Conservation (phyloP, 2,888 invertebrate genomes). For the Crocallis elinguaria region DNA sequence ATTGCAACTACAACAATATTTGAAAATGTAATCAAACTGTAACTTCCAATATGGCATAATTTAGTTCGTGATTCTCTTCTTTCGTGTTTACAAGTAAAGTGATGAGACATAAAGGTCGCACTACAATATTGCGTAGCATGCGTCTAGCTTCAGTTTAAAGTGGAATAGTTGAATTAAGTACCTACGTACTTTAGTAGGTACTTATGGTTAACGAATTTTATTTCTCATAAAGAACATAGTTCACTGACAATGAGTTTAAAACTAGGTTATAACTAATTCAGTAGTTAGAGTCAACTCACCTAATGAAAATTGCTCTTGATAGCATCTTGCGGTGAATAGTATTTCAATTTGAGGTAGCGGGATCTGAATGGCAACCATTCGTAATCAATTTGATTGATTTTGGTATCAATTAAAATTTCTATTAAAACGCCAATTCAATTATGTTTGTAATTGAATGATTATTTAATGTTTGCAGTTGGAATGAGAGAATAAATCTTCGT, state of each 20-base stretch:
- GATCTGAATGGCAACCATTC: constrained; percentile 35
- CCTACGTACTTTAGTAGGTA: constrained; percentile 53
- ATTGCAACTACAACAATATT: too few species aligned
- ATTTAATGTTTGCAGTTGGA: background rate
- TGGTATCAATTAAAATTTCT: background rate
- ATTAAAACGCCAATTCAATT: background rate
- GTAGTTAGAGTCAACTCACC: too few species aligned
- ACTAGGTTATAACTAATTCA: too few species aligned
- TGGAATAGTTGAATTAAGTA: constrained; percentile 60
- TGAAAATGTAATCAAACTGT: too few species aligned
- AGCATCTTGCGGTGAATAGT: constrained; percentile 48
- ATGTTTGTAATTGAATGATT: background rate
- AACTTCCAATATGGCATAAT: too few species aligned
- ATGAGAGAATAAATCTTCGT: background rate
- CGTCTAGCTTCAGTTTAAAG: constrained; percentile 45
- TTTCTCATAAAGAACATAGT: too few species aligned
- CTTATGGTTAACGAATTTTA: constrained; percentile 48
- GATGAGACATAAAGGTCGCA: background rate
- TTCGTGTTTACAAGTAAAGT: too few species aligned
- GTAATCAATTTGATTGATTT: constrained; percentile 33
- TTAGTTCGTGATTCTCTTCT: too few species aligned
- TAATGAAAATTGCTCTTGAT: constrained; percentile 59
- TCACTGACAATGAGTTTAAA: too few species aligned
- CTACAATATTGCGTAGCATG: constrained; percentile 8
- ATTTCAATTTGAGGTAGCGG: constrained; percentile 44